Evolutionary conservation across 2,888 invertebrate genomes (phyloP).

Genomic region (Polietes domitor): DNA sequence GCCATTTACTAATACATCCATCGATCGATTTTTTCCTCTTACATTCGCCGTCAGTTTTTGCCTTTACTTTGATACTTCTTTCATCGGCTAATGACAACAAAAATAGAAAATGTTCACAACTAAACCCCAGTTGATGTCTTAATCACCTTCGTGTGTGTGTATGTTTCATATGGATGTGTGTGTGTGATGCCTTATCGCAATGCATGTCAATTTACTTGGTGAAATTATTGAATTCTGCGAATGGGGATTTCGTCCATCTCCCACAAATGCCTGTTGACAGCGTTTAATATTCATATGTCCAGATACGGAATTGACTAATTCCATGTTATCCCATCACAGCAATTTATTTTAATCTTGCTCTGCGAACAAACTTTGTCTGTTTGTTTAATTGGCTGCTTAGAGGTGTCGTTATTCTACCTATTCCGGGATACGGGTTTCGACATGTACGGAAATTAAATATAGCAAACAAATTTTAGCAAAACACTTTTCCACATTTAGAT

Average conservation of each 20-base stretch:
- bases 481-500: no score
- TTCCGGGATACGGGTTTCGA: no score
- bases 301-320: neutral
- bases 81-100: constrained; percentile 47
- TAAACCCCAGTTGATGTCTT: constrained; percentile 44
- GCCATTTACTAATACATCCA: neutral
- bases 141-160: constrained; percentile 46
- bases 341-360: no score
- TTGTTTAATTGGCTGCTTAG: no score
- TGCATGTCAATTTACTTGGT: constrained; percentile 41
- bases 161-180: neutral
- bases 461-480: no score
- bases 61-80: constrained; percentile 15
- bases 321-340: neutral
- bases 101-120: constrained; percentile 44
- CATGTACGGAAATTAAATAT: no score
- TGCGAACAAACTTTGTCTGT: no score
- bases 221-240: constrained; percentile 22
- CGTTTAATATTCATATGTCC: neutral
- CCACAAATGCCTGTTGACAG: neutral
- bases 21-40: neutral
- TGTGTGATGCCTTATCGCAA: constrained; percentile 35
- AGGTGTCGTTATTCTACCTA: no score
- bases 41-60: neutral
- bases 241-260: neutral